These are phyloP conservation scores for Scaptomyza parva DNA, from an alignment of 2,888 invertebrate genomes.

Conservation along the genomic window DNA sequence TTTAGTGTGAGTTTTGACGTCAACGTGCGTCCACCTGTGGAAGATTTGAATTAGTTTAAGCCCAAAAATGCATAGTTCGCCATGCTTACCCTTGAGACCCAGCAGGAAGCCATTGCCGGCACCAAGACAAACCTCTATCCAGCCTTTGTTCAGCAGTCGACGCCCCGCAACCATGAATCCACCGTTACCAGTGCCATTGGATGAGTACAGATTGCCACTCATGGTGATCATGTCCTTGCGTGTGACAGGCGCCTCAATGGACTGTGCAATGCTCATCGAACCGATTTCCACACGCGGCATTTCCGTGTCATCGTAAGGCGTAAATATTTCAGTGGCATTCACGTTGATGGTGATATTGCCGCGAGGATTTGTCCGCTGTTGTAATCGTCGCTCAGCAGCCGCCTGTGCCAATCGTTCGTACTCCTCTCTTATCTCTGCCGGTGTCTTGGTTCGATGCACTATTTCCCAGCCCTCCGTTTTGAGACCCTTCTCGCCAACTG, in stretches of 20 bases:
- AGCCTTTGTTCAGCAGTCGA: constrained; percentile 92
- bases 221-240: constrained; percentile 93
- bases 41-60: neutral
- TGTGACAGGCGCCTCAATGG: constrained; percentile 96
- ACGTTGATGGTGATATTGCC: constrained; percentile 94
- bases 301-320: constrained; percentile 91
- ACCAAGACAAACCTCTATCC: constrained; percentile 94
- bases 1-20: constrained; percentile 85
- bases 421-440: constrained; percentile 98
- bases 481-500: constrained; percentile 93
- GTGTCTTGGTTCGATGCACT: constrained; percentile 95
- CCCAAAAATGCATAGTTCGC: neutral
- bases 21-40: constrained; percentile 74
- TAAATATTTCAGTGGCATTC: constrained; percentile 97
- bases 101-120: constrained; percentile 93
- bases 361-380: constrained; percentile 96
- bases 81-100: constrained; percentile 88
- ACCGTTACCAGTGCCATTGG: constrained; percentile 92
- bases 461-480: constrained; percentile 98
- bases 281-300: constrained; percentile 93
- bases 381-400: constrained; percentile 93
- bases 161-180: constrained; percentile 91
- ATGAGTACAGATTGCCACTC: constrained; percentile 92
- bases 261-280: constrained; percentile 96
- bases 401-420: constrained; percentile 95